Percentiles rank a stretch among this genome's conserved stretches.
Conservation (phyloP, 1,140 invertebrate genomes). For the Zaprionus capensis region DNA sequence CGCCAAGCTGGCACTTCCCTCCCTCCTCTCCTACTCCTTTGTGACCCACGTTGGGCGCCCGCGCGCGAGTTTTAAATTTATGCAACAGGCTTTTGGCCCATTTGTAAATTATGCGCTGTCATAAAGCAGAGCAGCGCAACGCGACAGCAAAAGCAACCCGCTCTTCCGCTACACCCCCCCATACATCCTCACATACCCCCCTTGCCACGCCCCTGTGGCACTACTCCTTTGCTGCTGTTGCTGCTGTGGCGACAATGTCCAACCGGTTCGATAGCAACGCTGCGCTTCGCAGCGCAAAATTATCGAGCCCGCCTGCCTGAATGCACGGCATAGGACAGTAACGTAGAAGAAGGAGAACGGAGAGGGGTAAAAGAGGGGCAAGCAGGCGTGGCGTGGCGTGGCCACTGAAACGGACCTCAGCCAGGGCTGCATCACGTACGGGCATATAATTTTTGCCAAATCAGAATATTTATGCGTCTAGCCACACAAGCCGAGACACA, state of each 20-base stretch:
- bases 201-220: background rate
- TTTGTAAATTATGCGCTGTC: constrained; percentile 82
- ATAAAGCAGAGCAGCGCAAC: constrained; percentile 74
- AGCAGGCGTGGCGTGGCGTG: background rate
- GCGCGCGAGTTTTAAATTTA: constrained; percentile 67
- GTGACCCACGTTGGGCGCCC: background rate
- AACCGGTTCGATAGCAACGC: constrained; percentile 43
- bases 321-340: constrained; percentile 3
- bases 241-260: constrained; percentile 24
- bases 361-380: background rate
- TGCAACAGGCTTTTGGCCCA: constrained; percentile 81
- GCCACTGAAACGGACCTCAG: constrained; percentile 10
- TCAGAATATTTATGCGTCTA: constrained; percentile 84
- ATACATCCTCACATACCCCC: background rate
- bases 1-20: background rate
- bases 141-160: constrained; percentile 24
- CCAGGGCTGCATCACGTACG: constrained; percentile 66
- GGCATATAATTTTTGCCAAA: constrained; percentile 83
- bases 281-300: constrained; percentile 44
- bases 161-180: constrained; percentile 12
- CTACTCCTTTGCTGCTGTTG: background rate
- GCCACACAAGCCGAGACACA: constrained; percentile 53
- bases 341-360: background rate
- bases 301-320: constrained; percentile 60
- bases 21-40: background rate